Evolutionary conservation across 92 coral and sea anemone species (phyloP).

Genomic region (Montipora capitata): DNA sequence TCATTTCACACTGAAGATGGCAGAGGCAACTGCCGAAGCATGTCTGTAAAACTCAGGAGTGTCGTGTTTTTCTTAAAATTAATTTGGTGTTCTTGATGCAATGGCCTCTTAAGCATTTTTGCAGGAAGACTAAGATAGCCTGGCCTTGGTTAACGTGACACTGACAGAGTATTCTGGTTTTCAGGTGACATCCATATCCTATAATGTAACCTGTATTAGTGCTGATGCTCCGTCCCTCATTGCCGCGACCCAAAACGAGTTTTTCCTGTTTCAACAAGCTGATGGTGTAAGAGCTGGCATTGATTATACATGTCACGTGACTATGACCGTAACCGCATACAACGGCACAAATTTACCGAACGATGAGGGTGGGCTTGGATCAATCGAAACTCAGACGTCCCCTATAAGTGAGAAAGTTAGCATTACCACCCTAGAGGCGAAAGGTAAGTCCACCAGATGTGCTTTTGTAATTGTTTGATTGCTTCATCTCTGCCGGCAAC

Average conservation of each 20-base stretch:
- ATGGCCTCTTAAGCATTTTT: no score
- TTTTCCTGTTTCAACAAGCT: slow-evolving; percentile 76
- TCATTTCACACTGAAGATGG: no score
- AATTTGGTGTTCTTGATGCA: no score
- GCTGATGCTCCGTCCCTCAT: slow-evolving; percentile 83
- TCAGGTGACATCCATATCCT: slow-evolving; percentile 66
- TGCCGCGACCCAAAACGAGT: slow-evolving; percentile 67
- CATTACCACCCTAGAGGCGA: slow-evolving; percentile 93
- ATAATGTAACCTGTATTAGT: slow-evolving; percentile 88
- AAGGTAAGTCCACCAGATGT: slow-evolving; percentile 64
- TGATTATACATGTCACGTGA: slow-evolving; percentile 91
- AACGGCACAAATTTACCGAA: slow-evolving; percentile 78
- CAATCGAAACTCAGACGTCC: slow-evolving; percentile 78
- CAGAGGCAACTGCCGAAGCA: no score
- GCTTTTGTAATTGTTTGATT: neutral
- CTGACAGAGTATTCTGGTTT: neutral
- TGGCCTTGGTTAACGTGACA: no score
- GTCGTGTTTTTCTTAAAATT: no score
- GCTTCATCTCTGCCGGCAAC: neutral
- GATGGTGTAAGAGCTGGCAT: slow-evolving; percentile 95
- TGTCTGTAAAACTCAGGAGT: no score
- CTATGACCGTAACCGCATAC: slow-evolving; percentile 82
- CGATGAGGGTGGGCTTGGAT: slow-evolving; percentile 49
- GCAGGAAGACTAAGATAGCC: no score
- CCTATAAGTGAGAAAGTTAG: slow-evolving; percentile 89